Evolutionary conservation across 2,888 invertebrate species (phyloP), one percentile per base, ranked within the genome.

Genomic region (Tribolium freemani): DNA sequence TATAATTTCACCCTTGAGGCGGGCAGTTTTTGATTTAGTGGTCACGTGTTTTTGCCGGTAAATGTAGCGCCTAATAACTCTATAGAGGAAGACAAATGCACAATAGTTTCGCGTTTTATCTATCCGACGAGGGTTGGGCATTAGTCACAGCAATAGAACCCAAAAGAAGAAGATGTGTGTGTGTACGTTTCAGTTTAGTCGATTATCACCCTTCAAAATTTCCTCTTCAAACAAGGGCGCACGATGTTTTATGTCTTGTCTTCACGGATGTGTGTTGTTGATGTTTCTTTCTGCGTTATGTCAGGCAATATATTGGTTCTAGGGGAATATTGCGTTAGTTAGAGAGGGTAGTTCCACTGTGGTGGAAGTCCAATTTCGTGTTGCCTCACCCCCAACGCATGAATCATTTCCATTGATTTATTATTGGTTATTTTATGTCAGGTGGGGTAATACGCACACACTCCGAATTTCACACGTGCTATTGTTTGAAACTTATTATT

Each of bases 151-250:
- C 57, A 57, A 38, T 57, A 57, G 3, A 48, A 6, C 13, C 48
- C 26, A 2, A 10, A 16, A 16, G 57, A 57, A 38, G 57, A 48
- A 60, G 48, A 60, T 57, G n/a, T n/a, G 6, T 60, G 20, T 56
- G 38, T 60, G 46, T 60, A 60, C 57, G 30, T 11, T 60, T 48
- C 60, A 60, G 48, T 46, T 60, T 46, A 48, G 60, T 46, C 60
- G 60, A 60, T 60, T 60, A 60, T 60, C 60, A 48, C 60, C 60
- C 60, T 60, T 48, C 20, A 60, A 60, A 60, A 60, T 60, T 60
- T 60, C 60, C 60, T 60, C 20, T 26, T 11, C 48, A 60, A 48
- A 60, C 60, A 60, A 26, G 48, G 60, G 48, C 8, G 48, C 16
- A 11, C 26, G 31, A 56, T 46, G 46, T 60, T 45, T 46, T 60